Evolutionary conservation across 1,140 invertebrate genomes (phyloP), one percentile per base, ranked within the genome.

Genomic region (Aporrectodea caliginosa): DNA sequence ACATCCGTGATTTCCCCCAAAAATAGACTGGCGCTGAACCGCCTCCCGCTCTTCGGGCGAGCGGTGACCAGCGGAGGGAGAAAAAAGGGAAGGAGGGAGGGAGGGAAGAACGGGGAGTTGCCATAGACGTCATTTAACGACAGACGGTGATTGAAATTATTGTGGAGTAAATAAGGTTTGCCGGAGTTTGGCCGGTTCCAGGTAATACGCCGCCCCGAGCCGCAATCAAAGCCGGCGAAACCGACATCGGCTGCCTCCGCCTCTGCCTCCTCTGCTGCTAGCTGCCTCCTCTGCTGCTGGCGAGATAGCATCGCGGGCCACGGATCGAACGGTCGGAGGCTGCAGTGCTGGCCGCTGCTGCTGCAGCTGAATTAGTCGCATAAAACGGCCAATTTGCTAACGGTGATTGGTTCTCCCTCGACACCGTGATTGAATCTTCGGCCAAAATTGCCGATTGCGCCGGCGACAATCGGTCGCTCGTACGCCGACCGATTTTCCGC

Each of bases 81-180:
- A 22, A 58, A 58, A 58, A 58, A 58, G 43, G 43, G 43, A 58
- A 22, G 43, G 43, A 58, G 43, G 22, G 43, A 58, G 43, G 43
- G 6, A 58, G 43, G 43, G 43, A 58, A 22, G 43, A 58, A 58
- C 43, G 6, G 6, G 43, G 43, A 58, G 43, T 58, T 22, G 43
- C 22, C 22, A 58, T 6, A 22, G 43, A 58, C 43, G 6, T 22
- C 43, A 22, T 12, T 12, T 58, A 58, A 58, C 43, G 43, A 58
- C 43, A 58, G 43, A 58, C 43, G 43, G 43, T 58, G 43, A 58
- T 58, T 58, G 43, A 58, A 58, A 58, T 58, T 58, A 58, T 58
- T 58, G 43, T 58, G 43, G 22, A 58, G 43, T 58, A 58, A 58
- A 58, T 58, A 58, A 58, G 43, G 43, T 58, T 58, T 58, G 43